Evolutionary conservation across 2,113 vertebrate species (phyloP).

Genomic region (Melospiza melodia): DNA sequence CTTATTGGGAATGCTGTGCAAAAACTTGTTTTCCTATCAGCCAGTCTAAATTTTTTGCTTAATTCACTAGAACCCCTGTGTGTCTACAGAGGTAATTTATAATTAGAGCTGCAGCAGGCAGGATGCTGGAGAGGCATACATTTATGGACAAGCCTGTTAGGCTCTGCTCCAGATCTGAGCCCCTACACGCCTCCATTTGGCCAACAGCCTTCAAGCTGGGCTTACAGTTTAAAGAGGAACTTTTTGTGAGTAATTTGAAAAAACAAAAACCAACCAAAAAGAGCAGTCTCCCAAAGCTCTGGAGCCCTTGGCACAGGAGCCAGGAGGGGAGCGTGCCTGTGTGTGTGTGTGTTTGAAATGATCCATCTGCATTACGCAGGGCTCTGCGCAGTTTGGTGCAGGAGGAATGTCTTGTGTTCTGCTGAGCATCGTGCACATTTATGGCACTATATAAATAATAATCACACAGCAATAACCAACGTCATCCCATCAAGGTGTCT

Average conservation of each 20-base stretch:
- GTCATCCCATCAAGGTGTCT: constrained; percentile 29
- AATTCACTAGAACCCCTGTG: constrained; percentile 68
- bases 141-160: constrained; percentile 60
- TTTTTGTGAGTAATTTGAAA: constrained; percentile 1
- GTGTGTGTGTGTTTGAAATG: not conserved
- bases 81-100: constrained; percentile 69
- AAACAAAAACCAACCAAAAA: not conserved
- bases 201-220: constrained; percentile 57
- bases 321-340: not conserved
- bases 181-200: constrained; percentile 44
- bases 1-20: constrained; percentile 74
- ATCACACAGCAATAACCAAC: constrained; percentile 32
- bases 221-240: constrained; percentile 33
- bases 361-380: not conserved
- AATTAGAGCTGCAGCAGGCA: constrained; percentile 62
- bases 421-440: not conserved
- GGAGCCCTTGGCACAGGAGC: not conserved
- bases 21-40: constrained; percentile 73
- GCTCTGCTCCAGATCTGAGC: constrained; percentile 53
- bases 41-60: constrained; percentile 70
- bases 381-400: not conserved
- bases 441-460: constrained; percentile 52
- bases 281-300: not conserved
- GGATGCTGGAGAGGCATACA: constrained; percentile 24
- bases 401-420: constrained; percentile 26